Base-by-base conservation (phyloP, 2,797 vertebrate genomes). In the Glyptemys insculpta region DNA sequence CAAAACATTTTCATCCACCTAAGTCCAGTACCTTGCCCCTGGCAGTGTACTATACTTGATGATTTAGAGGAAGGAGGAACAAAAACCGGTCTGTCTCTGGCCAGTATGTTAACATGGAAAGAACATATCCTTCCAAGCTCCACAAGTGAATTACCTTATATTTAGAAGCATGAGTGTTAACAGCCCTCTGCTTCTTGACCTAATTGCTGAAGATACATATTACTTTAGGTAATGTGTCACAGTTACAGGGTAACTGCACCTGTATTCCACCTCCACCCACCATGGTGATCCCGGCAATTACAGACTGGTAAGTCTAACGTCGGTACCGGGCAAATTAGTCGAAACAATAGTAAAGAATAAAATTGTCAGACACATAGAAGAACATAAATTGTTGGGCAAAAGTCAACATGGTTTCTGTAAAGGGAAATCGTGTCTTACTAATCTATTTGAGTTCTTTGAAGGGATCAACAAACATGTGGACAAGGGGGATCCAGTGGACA, bases 21-120 rank as follows among this genome's bases (percentile, higher is more conserved):
- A 59, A 4, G 81, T 59, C 41, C 23, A 65, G 23, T 23, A 8
- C 47, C 59, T 88, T 86, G 12, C 29, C 83, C 81, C 50, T 80
- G 21, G 53, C 25, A 91, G 41, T 23, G 84, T 49, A 16, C 12
- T 76, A 29, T 23, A 25, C 2, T 25, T 81, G 41, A 18, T 83
- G 41, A 18, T 81, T 53, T 34, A 85, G n/a, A 83, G 44, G 79
- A 88, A 41, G 0, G 1, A 47, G 19, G 12, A 88, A 37, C 49
- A 59, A 47, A 76, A 47, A 29, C 6, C 2, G 6, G 9, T 14
- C 41, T 76, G 19, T 83, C 76, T 57, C 81, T 0, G 0, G 3
- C 80, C 56, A 79, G 0, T 85, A 37, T 83, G 8, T 57, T 80
- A 89, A 90, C n/a, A 18, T 0, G 56, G 86, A 87, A 96, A 41